Percentiles rank a stretch among this genome's conserved stretches.
phyloP scores from a whole-genome alignment of 2,113 vertebrate species.

The Pomatostomus ruficeps region DNA sequence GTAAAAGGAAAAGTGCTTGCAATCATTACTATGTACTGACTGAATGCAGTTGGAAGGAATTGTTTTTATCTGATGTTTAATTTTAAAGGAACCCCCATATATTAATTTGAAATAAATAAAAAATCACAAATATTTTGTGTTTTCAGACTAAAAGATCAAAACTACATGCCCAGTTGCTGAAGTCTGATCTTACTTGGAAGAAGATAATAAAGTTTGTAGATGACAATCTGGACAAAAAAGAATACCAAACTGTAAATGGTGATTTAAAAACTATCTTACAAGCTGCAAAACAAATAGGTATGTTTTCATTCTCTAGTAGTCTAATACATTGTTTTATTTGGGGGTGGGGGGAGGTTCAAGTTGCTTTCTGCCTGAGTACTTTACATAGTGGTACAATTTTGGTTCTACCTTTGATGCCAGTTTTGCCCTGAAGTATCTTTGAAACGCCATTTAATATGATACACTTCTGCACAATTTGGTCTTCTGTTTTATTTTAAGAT shows the following conservation, averaged over 20 bases:
- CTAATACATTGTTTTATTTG: background rate
- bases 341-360: background rate
- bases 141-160: slow-evolving; percentile 87
- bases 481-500: background rate
- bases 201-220: slow-evolving; percentile 87
- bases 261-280: slow-evolving; percentile 87
- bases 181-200: slow-evolving; percentile 87
- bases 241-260: slow-evolving; percentile 76
- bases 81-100: background rate
- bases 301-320: background rate
- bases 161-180: slow-evolving; percentile 79
- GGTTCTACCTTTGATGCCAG: background rate
- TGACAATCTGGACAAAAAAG: slow-evolving; percentile 80
- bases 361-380: background rate
- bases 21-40: background rate
- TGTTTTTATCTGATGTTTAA: background rate
- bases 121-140: background rate
- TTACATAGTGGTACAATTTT: background rate
- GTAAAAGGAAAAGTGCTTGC: background rate
- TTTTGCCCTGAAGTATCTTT: background rate
- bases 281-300: slow-evolving; percentile 94
- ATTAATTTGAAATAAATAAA: background rate
- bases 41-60: background rate
- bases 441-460: background rate
- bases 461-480: background rate